A percentile compares a stretch with the other conserved stretches of the same genome.
Conservation (phyloP, 2,113 vertebrate species). For the Cyprinus carpio region DNA sequence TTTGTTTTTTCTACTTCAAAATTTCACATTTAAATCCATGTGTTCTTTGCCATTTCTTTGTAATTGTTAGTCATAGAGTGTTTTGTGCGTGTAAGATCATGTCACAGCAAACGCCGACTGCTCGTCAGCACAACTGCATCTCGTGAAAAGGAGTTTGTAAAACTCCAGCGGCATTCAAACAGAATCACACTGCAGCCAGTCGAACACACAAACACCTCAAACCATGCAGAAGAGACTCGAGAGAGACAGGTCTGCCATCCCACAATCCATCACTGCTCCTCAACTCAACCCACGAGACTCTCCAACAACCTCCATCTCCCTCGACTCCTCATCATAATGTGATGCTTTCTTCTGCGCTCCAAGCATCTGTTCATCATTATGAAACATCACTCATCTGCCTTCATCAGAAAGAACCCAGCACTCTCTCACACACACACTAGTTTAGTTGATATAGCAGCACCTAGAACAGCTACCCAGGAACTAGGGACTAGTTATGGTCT, state of each 20-base stretch:
- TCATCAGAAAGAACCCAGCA: neutral
- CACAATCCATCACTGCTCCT: conserved; percentile 31
- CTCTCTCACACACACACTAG: neutral
- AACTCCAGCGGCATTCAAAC: conserved; percentile 33
- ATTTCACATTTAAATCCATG: too few relatives aligned
- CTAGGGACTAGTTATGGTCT: too few relatives aligned
- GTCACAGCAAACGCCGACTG: neutral
- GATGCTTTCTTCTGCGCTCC: neutral
- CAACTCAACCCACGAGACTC: conserved; percentile 1
- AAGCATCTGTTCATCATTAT: conserved; percentile 38
- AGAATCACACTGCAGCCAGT: conserved; percentile 43
- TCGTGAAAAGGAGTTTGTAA: neutral
- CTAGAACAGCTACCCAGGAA: too few relatives aligned
- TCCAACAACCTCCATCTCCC: neutral
- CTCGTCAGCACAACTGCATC: neutral
- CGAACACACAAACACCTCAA: conserved; percentile 68
- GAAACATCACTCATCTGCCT: conserved; percentile 23
- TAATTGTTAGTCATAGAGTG: neutral
- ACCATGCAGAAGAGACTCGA: conserved; percentile 69
- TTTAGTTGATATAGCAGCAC: too few relatives aligned
- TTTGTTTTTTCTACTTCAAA: too few relatives aligned
- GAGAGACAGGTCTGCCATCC: neutral
- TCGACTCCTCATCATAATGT: neutral
- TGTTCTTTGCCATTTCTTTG: too few relatives aligned
- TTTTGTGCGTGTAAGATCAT: neutral